These are phyloP conservation scores for Tipula lateralis DNA, from an alignment of 2,888 invertebrate species.

Conservation along the genomic window DNA sequence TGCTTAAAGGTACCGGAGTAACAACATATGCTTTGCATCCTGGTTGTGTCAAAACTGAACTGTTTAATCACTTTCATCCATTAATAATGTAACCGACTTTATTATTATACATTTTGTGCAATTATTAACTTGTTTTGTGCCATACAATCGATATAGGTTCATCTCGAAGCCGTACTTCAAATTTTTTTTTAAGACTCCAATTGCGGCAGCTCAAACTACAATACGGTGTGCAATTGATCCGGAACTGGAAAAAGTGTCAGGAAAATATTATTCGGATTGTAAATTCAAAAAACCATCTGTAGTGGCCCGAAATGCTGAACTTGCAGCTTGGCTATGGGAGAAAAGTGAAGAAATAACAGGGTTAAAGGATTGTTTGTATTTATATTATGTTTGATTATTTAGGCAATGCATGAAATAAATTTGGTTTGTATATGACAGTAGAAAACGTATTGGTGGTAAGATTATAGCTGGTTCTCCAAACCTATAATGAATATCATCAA, in stretches of 20 bases:
- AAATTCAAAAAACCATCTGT: background rate
- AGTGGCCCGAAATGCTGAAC: conserved; percentile 51
- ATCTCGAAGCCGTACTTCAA: conserved; percentile 57
- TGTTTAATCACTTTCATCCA: conserved; percentile 55
- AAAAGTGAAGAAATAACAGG: conserved; percentile 55
- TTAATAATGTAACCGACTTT: conserved; percentile 48
- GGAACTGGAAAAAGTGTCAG: conserved; percentile 55
- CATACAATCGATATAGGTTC: conserved; percentile 27
- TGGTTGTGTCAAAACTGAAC: conserved; percentile 67
- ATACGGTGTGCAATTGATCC: conserved; percentile 58
- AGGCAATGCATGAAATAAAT: no score
- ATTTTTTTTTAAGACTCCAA: conserved; percentile 66
- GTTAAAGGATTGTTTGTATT: background rate
- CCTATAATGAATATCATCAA: no score
- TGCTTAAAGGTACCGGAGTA: conserved; percentile 63
- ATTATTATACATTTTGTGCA: background rate
- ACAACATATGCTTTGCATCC: conserved; percentile 75
- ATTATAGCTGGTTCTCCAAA: no score
- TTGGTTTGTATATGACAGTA: no score
- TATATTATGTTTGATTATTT: no score
- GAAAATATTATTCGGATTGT: conserved; percentile 51
- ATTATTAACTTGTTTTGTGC: background rate
- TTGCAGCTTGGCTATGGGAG: conserved; percentile 59
- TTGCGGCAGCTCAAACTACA: conserved; percentile 57
- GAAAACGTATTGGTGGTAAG: no score